Conservation (phyloP, 1,140 invertebrate genomes). For the Drosophila nebulosa region DNA sequence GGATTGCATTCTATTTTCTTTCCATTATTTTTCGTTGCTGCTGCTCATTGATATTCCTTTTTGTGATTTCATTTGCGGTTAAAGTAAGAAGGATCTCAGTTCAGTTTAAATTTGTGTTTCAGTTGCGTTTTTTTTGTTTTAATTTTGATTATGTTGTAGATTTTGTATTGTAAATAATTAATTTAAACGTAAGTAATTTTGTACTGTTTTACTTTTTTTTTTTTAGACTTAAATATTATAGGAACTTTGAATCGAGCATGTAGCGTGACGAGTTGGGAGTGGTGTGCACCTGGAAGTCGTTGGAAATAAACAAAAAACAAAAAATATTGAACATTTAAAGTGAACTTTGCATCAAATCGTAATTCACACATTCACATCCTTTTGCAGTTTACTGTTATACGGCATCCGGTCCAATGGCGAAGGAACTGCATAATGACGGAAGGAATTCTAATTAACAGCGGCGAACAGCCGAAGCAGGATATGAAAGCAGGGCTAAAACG, state of each 20-base stretch:
- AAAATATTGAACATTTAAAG: neutral
- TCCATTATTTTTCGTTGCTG: neutral
- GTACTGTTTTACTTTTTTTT: conserved; percentile 46
- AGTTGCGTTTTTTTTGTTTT: conserved; percentile 1
- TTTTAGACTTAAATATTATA: conserved; percentile 62
- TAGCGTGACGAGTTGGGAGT: conserved; percentile 30
- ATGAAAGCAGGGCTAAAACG: neutral
- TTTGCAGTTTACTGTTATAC: conserved; percentile 1
- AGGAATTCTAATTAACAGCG: conserved; percentile 7
- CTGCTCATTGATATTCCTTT: neutral
- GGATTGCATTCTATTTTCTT: neutral
- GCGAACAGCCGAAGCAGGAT: conserved; percentile 2
- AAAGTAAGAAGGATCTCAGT: neutral
- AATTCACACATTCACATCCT: conserved; percentile 5
- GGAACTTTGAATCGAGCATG: conserved; percentile 61
- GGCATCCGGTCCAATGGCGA: conserved; percentile 3
- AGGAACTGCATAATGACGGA: conserved; percentile 6
- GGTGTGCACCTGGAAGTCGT: conserved; percentile 33
- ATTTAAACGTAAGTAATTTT: conserved; percentile 36
- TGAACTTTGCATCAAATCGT: neutral
- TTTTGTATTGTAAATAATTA: conserved; percentile 3
- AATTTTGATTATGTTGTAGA: conserved; percentile 3
- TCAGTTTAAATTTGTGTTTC: conserved; percentile 6
- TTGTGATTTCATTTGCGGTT: neutral
- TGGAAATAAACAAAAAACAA: neutral